phyloP scores from a whole-genome alignment of 1,140 invertebrate genomes.

The Scaptodrosophila lebanonensis region DNA sequence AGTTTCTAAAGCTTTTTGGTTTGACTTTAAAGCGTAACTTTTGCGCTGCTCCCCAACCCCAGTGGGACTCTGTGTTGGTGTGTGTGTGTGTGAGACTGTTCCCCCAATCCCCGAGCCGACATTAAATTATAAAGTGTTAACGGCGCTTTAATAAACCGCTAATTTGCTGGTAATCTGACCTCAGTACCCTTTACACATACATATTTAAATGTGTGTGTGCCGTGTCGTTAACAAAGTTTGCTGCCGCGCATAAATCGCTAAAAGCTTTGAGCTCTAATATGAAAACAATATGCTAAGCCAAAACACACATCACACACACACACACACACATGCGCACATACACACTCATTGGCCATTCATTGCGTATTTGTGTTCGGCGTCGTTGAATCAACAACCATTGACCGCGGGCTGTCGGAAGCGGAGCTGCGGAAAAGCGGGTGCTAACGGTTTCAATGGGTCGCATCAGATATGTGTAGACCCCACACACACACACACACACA shows the following conservation, averaged over 20 bases:
- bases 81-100: conserved; percentile 12
- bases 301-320: neutral
- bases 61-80: conserved; percentile 25
- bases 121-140: conserved; percentile 58
- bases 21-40: conserved; percentile 31
- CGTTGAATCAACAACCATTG: conserved; percentile 4
- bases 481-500: no score
- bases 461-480: no score
- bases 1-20: conserved; percentile 17
- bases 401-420: no score
- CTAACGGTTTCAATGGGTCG: no score
- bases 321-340: neutral
- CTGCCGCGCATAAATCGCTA: conserved; percentile 33
- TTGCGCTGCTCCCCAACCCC: neutral
- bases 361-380: neutral
- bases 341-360: neutral
- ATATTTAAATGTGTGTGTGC: conserved; percentile 19
- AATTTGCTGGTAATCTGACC: conserved; percentile 51
- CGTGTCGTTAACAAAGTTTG: conserved; percentile 25
- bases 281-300: no score
- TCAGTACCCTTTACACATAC: conserved; percentile 1
- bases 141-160: conserved; percentile 53
- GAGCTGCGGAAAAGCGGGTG: no score
- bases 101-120: no score
- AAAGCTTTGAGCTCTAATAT: conserved; percentile 15